phyloP scores from a whole-genome alignment of 2,113 vertebrate genomes.

The Pangasianodon hypophthalmus region DNA sequence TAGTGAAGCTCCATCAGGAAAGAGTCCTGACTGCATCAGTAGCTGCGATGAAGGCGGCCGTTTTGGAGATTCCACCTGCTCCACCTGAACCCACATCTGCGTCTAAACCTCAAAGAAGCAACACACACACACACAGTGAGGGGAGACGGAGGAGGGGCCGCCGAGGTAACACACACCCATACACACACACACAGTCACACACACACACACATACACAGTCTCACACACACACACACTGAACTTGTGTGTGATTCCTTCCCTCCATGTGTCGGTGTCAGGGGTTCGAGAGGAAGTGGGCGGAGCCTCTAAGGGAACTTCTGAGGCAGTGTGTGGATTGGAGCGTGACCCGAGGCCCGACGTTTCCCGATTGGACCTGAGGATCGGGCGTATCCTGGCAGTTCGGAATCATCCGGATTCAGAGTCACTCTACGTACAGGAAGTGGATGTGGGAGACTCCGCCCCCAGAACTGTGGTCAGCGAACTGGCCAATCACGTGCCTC shows the following conservation, averaged over 20 bases:
- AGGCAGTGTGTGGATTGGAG: conserved; percentile 39
- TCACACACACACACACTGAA: conserved; percentile 38
- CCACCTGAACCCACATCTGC: background rate
- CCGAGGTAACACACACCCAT: conserved; percentile 39
- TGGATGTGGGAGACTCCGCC: conserved; percentile 84
- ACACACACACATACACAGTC: background rate
- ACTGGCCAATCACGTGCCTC: conserved; percentile 76
- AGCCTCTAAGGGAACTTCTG: conserved; percentile 38
- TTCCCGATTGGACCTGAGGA: conserved; percentile 86
- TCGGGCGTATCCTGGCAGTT: conserved; percentile 81
- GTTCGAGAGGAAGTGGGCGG: background rate
- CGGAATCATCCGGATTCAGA: conserved; percentile 84
- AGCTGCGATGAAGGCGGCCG: background rate
- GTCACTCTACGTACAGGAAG: conserved; percentile 81
- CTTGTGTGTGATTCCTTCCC: background rate
- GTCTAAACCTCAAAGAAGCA: background rate
- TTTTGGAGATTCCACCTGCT: background rate
- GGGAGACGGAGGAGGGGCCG: conserved; percentile 27
- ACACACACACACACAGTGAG: conserved; percentile 16
- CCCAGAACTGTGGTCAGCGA: conserved; percentile 87
- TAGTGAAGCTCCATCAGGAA: conserved; percentile 50
- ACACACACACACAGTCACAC: conserved; percentile 61
- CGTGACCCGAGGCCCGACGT: conserved; percentile 77
- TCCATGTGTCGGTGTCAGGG: background rate
- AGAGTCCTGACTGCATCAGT: conserved; percentile 33